Evolutionary conservation across 30 jellyfish, hydroid and myxozoan genomes (phyloP), one percentile per base, ranked within the genome.

Genomic region (Nemopilema nomurai): DNA sequence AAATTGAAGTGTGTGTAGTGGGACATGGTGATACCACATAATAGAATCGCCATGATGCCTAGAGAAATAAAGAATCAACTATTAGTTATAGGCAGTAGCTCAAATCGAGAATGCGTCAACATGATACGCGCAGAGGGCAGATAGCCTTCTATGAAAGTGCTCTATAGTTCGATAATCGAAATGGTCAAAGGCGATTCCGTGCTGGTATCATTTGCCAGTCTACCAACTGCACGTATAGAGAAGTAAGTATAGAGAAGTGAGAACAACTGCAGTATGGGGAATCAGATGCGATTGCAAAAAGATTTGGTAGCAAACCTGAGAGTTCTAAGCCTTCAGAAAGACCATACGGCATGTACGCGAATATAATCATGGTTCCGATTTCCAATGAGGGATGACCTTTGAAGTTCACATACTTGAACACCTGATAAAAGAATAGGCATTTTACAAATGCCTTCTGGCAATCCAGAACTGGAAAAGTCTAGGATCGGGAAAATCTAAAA

Each of bases 291-390:
- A 20, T 13, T 41, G 33, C 21, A 76, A 22, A 84, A 0, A 28
- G 16, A 32, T 26, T 0, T 51, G 3, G n/a, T n/a, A n/a, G 71
- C 87, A 24, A 18, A 92, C 98, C 98, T 75, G 98, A 92, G 63
- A 92, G 80, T 50, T 92, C 95, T 18, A 92, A 67, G 8, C 96
- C 98, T 76, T 92, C 98, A 0, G 95, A 87, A 19, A 92, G 79
- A 51, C 96, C 98, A 87, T 92, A 92, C 63, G 98, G 98, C 97
- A 92, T 80, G 89, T 86, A 92, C 16, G 98, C 98, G 78, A 92
- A 92, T 25, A 92, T 83, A 41, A 87, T 51, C 96, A 92, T 81
- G 17, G 93, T 79, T 63, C 78, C 94, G 62, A 93, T 72, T 75
- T 92, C 98, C 53, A 92, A 74, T 22, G 98, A 86, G 1, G 96